Percentiles rank a stretch among this genome's conserved stretches.
Evolutionary conservation across 2,888 invertebrate genomes (phyloP).

Genomic region (Dendrolimus houi): DNA sequence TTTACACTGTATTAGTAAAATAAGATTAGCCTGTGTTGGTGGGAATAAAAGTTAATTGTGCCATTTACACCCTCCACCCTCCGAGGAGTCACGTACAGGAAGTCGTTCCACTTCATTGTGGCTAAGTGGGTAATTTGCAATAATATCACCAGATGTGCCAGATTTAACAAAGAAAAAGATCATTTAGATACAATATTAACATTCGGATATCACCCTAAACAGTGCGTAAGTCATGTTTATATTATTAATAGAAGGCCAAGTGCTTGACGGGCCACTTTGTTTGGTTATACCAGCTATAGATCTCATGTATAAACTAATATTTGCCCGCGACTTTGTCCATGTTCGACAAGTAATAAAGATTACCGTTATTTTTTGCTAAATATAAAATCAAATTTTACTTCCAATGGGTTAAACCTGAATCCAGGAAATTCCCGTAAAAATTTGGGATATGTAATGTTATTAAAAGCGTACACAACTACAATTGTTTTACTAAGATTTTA

Average conservation of each 20-base stretch:
- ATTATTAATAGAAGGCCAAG: background rate
- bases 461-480: no score
- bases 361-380: no score
- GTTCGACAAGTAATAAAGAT: no score
- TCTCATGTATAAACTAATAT: no score
- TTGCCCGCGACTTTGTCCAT: no score
- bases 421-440: no score
- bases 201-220: background rate
- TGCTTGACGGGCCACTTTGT: no score
- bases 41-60: background rate
- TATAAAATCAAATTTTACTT: no score
- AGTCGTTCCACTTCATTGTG: conserved; percentile 25
- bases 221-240: background rate
- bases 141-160: conserved; percentile 9
- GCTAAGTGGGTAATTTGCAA: conserved; percentile 16
- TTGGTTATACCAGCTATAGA: no score
- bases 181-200: background rate
- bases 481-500: no score
- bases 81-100: conserved; percentile 7
- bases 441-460: no score
- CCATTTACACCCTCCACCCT: background rate
- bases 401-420: no score
- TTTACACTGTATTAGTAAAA: background rate
- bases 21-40: background rate
- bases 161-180: background rate